Evolutionary conservation across 2,113 vertebrate species (phyloP), one percentile per base, ranked within the genome.

Genomic region (Empidonax alnorum): DNA sequence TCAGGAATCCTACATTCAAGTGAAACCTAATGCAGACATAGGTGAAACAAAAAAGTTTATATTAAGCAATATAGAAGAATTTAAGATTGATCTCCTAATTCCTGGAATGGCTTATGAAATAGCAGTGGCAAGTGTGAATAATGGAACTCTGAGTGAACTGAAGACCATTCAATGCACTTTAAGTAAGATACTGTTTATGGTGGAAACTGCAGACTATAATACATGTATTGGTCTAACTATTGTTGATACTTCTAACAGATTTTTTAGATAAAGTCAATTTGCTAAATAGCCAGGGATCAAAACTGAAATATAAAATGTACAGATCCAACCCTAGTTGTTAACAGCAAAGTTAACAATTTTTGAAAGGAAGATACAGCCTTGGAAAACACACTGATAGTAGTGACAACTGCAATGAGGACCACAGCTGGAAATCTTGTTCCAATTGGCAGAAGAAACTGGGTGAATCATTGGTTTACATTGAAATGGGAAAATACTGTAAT

Each of bases 21-120:
- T 97, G 69, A 97, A 92, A 68, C 85, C 97, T 58, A 53, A 69
- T 35, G 79, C 78, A 72, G 37, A 46, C 76, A 24, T 73, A 28
- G 49, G 62, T 78, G 93, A 93, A 72, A 71, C 61, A 3, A 95
- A 69, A 85, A 90, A 76, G 39, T 96, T 97, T 93, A 97, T 97
- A 95, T 85, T 98, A 75, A 98, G 96, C 44, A 71, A 96, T 79
- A 96, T 96, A 65, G 93, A 98, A 63, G 98, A 97, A 88, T 84
- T 98, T 71, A 95, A 97, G 65, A 19, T 99, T 94, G 97, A 96
- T 79, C 44, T 84, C 58, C 97, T 98, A 87, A 94, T 96, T 81
- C 98, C 98, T 73, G 98, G 98, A 90, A 98, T 98, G 96, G 91
- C 97, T 22, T 99, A 99, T 93, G 97, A 98, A 87, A 97, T 99